Base-by-base conservation (phyloP, 1,140 invertebrate genomes). In the Pachyrhynchus sulphureomaculatus region DNA sequence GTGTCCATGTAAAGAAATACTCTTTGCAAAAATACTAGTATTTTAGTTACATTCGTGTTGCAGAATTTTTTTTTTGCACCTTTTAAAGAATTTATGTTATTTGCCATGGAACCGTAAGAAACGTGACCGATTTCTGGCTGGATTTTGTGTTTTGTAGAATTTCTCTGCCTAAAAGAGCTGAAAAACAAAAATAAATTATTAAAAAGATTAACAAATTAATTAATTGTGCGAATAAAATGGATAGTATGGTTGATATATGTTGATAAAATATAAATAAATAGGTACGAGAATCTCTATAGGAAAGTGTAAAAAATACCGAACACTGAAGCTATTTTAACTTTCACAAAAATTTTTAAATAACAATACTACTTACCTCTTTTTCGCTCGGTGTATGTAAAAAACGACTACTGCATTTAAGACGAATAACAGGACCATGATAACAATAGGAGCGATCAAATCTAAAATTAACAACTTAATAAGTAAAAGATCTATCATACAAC, bases 371-470 rank as follows among this genome's bases (percentile, higher is more conserved):
- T 70, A 86, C 84, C 83, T 82, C 79, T 86, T 85, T 66, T 82
- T 82, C 62, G 84, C 84, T 68, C 83, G 84, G 71, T 84, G 85
- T 72, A 87, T 87, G 64, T 86, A 81, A 69, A 85, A 85, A 13
- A 87, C 80, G 70, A 86, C 84, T 71, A 86, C 80, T 32, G 82
- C 83, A 68, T 87, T 87, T 32, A 83, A 82, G 42, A 84, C 79
- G 72, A 87, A 85, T 29, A 87, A 75, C 57, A 82, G 78, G 63
- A 82, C 80, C 72, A 86, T 86, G 41, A 87, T 77, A 53, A 84
- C 72, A 68, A 81, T 82, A 70, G 85, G 85, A 59, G 84, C 79
- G 49, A 86, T 77, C 32, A 86, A 77, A 68, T 87, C 84, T 86
- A 79, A 51, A 82, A 84, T 61, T 70, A 66, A 73, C n/a, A n/a